Evolutionary conservation across 2,888 invertebrate species (phyloP).

Genomic region (Hyalella azteca): DNA sequence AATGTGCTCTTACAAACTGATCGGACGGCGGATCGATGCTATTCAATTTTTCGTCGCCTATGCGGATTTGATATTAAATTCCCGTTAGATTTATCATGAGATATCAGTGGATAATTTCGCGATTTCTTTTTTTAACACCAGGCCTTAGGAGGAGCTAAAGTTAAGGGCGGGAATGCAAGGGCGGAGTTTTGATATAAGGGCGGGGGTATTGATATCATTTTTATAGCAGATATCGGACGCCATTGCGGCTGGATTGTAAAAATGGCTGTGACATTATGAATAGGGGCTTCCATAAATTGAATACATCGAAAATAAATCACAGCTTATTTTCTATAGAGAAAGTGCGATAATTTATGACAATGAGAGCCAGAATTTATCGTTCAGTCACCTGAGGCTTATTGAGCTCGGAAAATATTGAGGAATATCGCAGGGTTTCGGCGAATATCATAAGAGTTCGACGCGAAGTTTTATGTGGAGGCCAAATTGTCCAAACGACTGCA

Average conservation of each 20-base stretch:
- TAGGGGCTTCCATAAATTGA: neutral
- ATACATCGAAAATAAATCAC: neutral
- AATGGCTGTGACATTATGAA: conserved; percentile 20
- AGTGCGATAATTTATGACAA: neutral
- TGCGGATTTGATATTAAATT: too few species aligned
- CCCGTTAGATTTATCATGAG: too few species aligned
- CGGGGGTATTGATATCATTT: conserved; percentile 40
- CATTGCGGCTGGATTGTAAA: conserved; percentile 73
- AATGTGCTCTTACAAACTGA: too few species aligned
- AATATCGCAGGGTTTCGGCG: conserved; percentile 19
- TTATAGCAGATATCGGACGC: conserved; percentile 67
- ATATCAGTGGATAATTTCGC: neutral
- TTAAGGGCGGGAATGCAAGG: neutral
- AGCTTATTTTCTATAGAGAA: neutral
- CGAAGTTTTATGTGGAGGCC: conserved; percentile 20
- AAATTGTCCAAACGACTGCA: conserved; percentile 33
- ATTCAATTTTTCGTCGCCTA: too few species aligned
- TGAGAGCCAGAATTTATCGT: conserved; percentile 12
- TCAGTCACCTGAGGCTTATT: neutral
- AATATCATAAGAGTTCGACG: neutral
- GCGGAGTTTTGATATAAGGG: conserved; percentile 16
- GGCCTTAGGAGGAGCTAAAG: conserved; percentile 12
- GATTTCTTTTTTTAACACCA: neutral
- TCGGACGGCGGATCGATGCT: too few species aligned
- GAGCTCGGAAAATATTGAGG: neutral